phyloP scores from a whole-genome alignment of 1,140 invertebrate species.

The Helicoverpa armigera region DNA sequence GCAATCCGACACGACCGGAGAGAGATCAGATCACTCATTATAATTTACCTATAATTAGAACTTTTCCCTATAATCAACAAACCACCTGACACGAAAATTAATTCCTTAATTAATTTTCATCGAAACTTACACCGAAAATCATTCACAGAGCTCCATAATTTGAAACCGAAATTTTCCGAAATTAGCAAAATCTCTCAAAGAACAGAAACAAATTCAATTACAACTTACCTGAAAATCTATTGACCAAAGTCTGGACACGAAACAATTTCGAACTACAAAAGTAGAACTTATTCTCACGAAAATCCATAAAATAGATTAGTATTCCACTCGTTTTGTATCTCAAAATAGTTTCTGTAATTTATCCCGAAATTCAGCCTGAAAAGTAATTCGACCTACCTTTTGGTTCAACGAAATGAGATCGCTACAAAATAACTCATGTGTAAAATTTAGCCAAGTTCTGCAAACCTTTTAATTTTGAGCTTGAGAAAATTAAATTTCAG shows the following conservation, averaged over 20 bases:
- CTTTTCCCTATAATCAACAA: not conserved
- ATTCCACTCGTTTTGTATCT: not conserved
- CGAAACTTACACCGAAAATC: not conserved
- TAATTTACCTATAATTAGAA: too few relatives aligned
- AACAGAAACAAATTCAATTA: slow-evolving; percentile 33
- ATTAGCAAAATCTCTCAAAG: slow-evolving; percentile 4
- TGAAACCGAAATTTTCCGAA: not conserved
- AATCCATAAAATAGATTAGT: slow-evolving; percentile 16
- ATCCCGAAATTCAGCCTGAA: slow-evolving; percentile 12
- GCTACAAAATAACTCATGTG: too few relatives aligned
- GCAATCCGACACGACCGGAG: too few relatives aligned
- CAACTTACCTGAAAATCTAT: slow-evolving; percentile 23
- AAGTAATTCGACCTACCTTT: slow-evolving; percentile 13
- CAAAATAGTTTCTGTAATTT: slow-evolving; percentile 24
- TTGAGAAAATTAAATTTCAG: too few relatives aligned
- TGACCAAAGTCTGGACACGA: slow-evolving; percentile 23
- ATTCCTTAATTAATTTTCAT: not conserved
- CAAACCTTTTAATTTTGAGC: not conserved
- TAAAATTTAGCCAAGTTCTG: not conserved
- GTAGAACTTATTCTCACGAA: not conserved
- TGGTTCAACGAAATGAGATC: not conserved
- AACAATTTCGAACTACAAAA: not conserved
- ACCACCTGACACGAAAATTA: not conserved
- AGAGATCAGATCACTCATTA: too few relatives aligned
- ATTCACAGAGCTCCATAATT: slow-evolving; percentile 13